Conservation (phyloP, 1,140 invertebrate species). For the Drosophila ohnishii region DNA sequence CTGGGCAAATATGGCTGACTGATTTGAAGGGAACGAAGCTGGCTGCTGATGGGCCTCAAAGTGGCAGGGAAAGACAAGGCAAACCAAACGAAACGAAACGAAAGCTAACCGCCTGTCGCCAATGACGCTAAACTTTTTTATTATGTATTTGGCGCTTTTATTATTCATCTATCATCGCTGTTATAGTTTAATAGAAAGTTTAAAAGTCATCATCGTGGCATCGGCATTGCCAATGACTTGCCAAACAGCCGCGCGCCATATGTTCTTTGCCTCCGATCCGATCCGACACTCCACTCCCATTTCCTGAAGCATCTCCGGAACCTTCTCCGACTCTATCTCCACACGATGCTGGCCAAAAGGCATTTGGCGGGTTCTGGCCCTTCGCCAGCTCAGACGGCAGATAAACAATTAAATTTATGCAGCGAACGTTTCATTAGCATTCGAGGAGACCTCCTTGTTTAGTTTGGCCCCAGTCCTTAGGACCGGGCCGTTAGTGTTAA, state of each 20-base stretch:
- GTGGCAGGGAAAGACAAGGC: conserved; percentile 25
- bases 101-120: conserved; percentile 56
- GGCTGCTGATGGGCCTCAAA: conserved; percentile 34
- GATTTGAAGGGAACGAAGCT: conserved; percentile 39
- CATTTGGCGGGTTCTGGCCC: conserved; percentile 29
- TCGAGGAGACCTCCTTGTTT: conserved; percentile 47
- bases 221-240: conserved; percentile 68
- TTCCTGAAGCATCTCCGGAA: conserved; percentile 6
- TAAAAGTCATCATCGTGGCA: conserved; percentile 75
- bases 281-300: conserved; percentile 10
- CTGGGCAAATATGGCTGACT: conserved; percentile 65
- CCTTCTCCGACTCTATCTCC: neutral
- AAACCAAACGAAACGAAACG: conserved; percentile 9
- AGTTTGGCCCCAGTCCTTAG: conserved; percentile 18
- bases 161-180: conserved; percentile 81
- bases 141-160: conserved; percentile 78
- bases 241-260: conserved; percentile 54
- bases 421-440: conserved; percentile 76
- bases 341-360: conserved; percentile 36
- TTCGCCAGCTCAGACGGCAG: conserved; percentile 48
- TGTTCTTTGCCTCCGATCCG: conserved; percentile 28
- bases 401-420: conserved; percentile 79
- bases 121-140: conserved; percentile 75
- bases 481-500: conserved; percentile 67
- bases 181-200: conserved; percentile 82